Evolutionary conservation across 1,140 invertebrate genomes (phyloP).

Genomic region (Zaprionus tsacasi): DNA sequence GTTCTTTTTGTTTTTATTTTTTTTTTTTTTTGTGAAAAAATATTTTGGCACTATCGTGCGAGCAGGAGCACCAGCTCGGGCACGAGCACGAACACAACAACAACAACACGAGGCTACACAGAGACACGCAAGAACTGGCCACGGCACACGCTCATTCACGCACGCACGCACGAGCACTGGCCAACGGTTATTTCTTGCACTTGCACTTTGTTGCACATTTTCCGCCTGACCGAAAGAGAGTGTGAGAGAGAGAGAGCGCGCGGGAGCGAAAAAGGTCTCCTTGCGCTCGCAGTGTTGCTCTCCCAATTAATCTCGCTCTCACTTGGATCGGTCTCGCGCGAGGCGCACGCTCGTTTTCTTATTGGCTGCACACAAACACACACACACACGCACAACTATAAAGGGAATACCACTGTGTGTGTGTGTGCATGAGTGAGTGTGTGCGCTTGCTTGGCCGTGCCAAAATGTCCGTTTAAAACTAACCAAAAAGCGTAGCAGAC

Average conservation of each 20-base stretch:
- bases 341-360: slow-evolving; percentile 22
- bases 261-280: background rate
- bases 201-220: slow-evolving; percentile 45
- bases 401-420: background rate
- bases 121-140: background rate
- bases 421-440: background rate
- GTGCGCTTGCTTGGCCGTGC: slow-evolving; percentile 10
- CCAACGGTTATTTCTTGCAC: slow-evolving; percentile 41
- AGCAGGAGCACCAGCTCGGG: slow-evolving; percentile 1
- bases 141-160: slow-evolving; percentile 8
- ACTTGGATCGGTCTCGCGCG: background rate
- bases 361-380: slow-evolving; percentile 29
- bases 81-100: slow-evolving; percentile 1
- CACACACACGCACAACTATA: background rate
- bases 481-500: slow-evolving; percentile 20
- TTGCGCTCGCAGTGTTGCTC: background rate
- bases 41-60: slow-evolving; percentile 17
- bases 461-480: slow-evolving; percentile 46
- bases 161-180: slow-evolving; percentile 32
- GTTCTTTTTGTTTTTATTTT: slow-evolving; percentile 13
- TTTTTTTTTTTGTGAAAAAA: slow-evolving; percentile 2
- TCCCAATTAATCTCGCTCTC: background rate
- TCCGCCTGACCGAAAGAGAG: background rate
- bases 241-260: background rate
- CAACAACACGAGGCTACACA: background rate